These are phyloP conservation scores for Phalloptychus januarius DNA, from an alignment of 2,797 vertebrate species.

Conservation along the genomic window DNA sequence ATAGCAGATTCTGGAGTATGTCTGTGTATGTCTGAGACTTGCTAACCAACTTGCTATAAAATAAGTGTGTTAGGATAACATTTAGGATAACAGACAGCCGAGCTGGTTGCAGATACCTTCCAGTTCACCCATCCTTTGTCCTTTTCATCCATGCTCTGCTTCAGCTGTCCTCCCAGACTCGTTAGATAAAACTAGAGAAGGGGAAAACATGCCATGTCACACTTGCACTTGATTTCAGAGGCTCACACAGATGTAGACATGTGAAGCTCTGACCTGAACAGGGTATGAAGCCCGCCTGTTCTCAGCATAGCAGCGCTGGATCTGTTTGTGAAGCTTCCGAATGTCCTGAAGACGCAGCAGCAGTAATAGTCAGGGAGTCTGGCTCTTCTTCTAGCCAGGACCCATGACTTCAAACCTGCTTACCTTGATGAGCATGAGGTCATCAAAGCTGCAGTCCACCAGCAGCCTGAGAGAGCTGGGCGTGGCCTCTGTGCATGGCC, in stretches of 20 bases:
- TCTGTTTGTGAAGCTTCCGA: conserved; percentile 97
- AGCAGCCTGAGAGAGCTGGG: conserved; percentile 87
- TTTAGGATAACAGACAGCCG: background rate
- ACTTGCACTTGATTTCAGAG: background rate
- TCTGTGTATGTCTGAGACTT: background rate
- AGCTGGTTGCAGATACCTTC: conserved; percentile 83
- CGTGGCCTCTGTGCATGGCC: conserved; percentile 76
- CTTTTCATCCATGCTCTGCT: conserved; percentile 94
- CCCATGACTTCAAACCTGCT: background rate
- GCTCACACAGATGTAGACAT: too few relatives aligned
- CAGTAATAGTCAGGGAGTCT: rapidly evolving
- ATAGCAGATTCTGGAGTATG: background rate
- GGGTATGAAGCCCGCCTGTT: conserved; percentile 90
- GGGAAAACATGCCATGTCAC: background rate
- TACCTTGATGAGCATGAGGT: conserved; percentile 92
- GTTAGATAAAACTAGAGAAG: conserved; percentile 89
- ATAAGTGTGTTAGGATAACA: background rate
- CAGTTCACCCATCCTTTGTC: conserved; percentile 98
- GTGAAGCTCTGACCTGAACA: conserved; percentile 83
- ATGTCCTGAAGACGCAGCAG: conserved; percentile 84
- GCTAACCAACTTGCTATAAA: background rate
- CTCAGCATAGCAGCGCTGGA: conserved; percentile 95
- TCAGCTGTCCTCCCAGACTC: conserved; percentile 92
- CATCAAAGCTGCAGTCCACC: conserved; percentile 95
- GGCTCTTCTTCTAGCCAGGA: too few relatives aligned